phyloP scores from a whole-genome alignment of 2,797 vertebrate species.

The Hapalemur alaotrensis region DNA sequence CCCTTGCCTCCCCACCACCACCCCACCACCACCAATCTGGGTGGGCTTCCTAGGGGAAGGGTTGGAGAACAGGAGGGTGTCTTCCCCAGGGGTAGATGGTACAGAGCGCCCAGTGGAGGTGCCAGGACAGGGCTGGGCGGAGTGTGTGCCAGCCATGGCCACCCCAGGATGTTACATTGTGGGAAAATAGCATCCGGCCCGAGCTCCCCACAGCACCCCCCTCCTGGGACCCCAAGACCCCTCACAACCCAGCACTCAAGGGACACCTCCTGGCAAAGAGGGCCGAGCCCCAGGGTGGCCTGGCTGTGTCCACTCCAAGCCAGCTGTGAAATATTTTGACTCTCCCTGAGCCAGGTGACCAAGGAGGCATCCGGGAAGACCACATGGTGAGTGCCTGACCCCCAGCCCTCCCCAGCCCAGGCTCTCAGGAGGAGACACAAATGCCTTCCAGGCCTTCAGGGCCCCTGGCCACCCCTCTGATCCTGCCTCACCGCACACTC shows the following conservation, averaged over 20 bases:
- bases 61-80: not conserved
- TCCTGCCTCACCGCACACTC: not conserved
- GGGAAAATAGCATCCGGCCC: not conserved
- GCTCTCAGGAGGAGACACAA: not conserved
- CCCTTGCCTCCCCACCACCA: not conserved
- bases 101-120: not conserved
- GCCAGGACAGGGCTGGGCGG: not conserved
- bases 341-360: not conserved
- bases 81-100: not conserved
- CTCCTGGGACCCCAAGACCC: not conserved
- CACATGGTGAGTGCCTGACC: fast-evolving
- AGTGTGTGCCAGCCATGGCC: not conserved
- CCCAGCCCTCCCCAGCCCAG: fast-evolving
- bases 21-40: not conserved
- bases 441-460: fast-evolving
- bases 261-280: not conserved
- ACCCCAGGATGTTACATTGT: not conserved
- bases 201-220: not conserved
- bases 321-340: not conserved
- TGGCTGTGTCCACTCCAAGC: not conserved
- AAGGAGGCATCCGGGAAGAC: not conserved
- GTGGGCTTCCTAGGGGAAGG: not conserved
- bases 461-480: not conserved
- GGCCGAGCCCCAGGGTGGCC: too few species aligned
- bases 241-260: not conserved